These are phyloP conservation scores for Antheraea pernyi DNA, from an alignment of 1,140 invertebrate species.

Conservation along the genomic window DNA sequence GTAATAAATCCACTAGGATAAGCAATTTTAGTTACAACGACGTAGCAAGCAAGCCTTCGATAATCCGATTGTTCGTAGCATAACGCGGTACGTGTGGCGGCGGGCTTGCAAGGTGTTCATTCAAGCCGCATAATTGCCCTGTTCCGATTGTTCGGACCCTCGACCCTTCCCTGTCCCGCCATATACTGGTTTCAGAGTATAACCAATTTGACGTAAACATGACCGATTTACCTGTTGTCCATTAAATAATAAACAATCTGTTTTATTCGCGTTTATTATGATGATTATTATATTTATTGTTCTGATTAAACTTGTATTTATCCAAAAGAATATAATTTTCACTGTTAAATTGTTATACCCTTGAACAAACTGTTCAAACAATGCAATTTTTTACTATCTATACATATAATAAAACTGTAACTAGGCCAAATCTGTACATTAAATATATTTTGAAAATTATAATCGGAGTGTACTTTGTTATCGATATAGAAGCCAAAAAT, in stretches of 20 bases:
- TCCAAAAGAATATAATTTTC: too few relatives aligned
- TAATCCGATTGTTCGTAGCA: neutral
- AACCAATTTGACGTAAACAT: neutral
- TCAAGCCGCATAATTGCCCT: slow-evolving; percentile 57
- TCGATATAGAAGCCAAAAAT: too few relatives aligned
- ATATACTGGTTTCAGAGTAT: slow-evolving; percentile 3
- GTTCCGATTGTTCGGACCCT: slow-evolving; percentile 55
- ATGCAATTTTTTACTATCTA: too few relatives aligned
- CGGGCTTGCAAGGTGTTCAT: slow-evolving; percentile 63
- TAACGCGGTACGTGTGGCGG: slow-evolving; percentile 1
- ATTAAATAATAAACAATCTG: neutral
- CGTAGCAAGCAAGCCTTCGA: neutral
- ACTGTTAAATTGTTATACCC: too few relatives aligned
- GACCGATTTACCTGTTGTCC: neutral
- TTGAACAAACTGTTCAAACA: too few relatives aligned
- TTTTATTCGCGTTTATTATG: too few relatives aligned
- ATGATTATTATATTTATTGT: too few relatives aligned
- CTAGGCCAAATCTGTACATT: too few relatives aligned
- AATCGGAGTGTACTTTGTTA: too few relatives aligned
- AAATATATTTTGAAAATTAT: too few relatives aligned
- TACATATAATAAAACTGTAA: too few relatives aligned
- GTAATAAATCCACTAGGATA: neutral
- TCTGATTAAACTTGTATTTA: too few relatives aligned
- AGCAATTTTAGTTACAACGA: neutral
- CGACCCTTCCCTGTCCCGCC: slow-evolving; percentile 17